Base-by-base conservation (phyloP, 2,113 vertebrate genomes). In the Oreochromis tanganicae region DNA sequence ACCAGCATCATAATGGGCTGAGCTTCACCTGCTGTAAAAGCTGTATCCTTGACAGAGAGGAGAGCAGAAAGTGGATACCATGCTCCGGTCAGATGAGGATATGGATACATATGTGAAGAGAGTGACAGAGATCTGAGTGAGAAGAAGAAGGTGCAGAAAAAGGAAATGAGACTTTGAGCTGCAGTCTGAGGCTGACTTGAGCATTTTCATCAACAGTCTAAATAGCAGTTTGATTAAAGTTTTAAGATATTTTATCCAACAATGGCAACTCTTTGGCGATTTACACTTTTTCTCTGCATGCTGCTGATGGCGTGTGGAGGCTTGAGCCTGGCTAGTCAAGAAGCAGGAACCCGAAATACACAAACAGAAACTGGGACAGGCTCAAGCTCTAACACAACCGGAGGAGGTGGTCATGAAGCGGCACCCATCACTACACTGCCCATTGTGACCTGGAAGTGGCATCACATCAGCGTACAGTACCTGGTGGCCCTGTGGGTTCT, bases 381-480 rank as follows among this genome's bases (percentile, higher is more conserved):
- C 14, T 29, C 82, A 1, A 46, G 19, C 12, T 32, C 68, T 2
- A 13, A 19, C 14, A 13, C 52, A 5, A 32, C 9, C 5, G 85
- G 3, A 1, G 54, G 29, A 50, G 48, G 34, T 5, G 68, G 1
- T 46, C 94, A 95, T 2, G 89, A 27, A 10, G 46, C 3, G 4
- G 29, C 0, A 0, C 9, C 50, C 57, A 88, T 96, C 91, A 95
- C 92, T 7, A 96, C 96, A 1, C 54, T 97, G n/a, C 96, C 96
- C 2, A 96, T 97, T 9, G 96, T 97, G 66, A 91, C 66, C 66
- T 97, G 96, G 96, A 96, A 94, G 85, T 97, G 96, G 96, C 2
- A 83, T 1, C 96, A 97, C 13, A 94, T 97, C 3, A 29, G 87
- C 4, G 24, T 9, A 0, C 96, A 96, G 0, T 97, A 97, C 92